A percentile compares a stretch with the other conserved stretches of the same genome.
Conservation (phyloP, 1,140 invertebrate species). For the Drosophila gunungcola region DNA sequence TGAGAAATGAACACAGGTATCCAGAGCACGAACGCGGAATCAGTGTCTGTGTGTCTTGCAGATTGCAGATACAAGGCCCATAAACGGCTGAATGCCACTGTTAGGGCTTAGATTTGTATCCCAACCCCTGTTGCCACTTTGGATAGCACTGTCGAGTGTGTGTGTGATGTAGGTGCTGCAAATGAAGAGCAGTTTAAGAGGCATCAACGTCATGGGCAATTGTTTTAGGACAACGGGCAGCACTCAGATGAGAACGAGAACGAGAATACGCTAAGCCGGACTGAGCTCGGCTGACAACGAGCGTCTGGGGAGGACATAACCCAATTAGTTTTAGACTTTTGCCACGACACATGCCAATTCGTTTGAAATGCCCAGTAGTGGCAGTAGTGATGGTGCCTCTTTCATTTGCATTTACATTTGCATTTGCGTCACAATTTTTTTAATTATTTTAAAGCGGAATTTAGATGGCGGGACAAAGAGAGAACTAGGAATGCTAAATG, state of each 20-base stretch:
- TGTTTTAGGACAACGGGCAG: conserved; percentile 32
- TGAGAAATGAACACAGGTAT: conserved; percentile 13
- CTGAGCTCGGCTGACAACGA: conserved; percentile 43
- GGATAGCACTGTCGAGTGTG: not conserved
- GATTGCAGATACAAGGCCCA: conserved; percentile 34
- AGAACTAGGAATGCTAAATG: conserved; percentile 27
- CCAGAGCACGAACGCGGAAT: conserved; percentile 6
- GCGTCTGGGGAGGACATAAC: conserved; percentile 70
- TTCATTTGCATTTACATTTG: conserved; percentile 27
- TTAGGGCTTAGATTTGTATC: conserved; percentile 50
- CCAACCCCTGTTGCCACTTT: conserved; percentile 31
- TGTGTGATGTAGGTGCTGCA: conserved; percentile 24
- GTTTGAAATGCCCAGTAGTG: conserved; percentile 33
- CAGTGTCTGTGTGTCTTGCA: conserved; percentile 43
- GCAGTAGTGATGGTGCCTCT: not conserved
- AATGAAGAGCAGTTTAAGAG: conserved; percentile 74
- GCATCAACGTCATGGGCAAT: conserved; percentile 62
- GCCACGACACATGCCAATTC: conserved; percentile 71
- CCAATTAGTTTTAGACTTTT: conserved; percentile 69
- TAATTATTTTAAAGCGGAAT: conserved; percentile 58
- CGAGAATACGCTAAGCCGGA: conserved; percentile 4
- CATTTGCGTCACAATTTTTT: conserved; percentile 68
- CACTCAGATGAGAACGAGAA: not conserved
- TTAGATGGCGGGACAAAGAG: conserved; percentile 13
- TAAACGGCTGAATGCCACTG: conserved; percentile 49